Base-by-base conservation (phyloP, 2,888 invertebrate species). In the Lordiphosa andalusiaca region DNA sequence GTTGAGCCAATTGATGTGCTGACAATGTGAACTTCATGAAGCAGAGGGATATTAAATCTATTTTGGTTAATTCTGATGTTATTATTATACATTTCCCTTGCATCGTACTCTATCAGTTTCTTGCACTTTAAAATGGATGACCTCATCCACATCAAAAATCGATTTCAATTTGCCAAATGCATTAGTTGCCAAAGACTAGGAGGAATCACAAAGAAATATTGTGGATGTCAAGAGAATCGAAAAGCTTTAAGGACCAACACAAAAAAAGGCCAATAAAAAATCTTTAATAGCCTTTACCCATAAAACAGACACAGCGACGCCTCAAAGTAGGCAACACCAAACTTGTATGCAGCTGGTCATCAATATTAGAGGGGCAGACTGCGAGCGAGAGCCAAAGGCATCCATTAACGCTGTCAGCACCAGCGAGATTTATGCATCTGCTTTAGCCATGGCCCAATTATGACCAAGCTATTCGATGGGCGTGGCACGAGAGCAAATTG, bases 1-100 rank as follows among this genome's bases (percentile, higher is more conserved):
- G 41, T 53, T 23, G 73, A 51, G 66, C 61, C 77, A 77, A 77
- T 77, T 77, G 74, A 57, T 58, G 52, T 67, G 84, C 76, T 76
- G 77, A 80, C 64, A 83, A 55, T 57, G 55, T 60, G 47, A 58
- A 63, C 67, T 60, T 49, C 63, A 57, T 65, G 23, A 23, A 23
- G 23, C 3, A 3, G 10, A 30, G 9, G 2, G 10, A 30, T 10
- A 7, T 25, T 7, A 16, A 16, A 16, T 16, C 4, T 2, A 19
- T 19, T 19, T 19, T 19, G 7, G 0, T 7, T 0, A 25, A 7
- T 6, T 25, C 16, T 16, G 7, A 6, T 25, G 7, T 25, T 6
- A 12, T 5, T 5, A 2, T 35, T 16, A 16, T 16, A 16, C 16
- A 1, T 16, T 35, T 35, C 19, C 9, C 4, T 35, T 46, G n/a